phyloP scores from a whole-genome alignment of 2,888 invertebrate species.

The Leucania comma region DNA sequence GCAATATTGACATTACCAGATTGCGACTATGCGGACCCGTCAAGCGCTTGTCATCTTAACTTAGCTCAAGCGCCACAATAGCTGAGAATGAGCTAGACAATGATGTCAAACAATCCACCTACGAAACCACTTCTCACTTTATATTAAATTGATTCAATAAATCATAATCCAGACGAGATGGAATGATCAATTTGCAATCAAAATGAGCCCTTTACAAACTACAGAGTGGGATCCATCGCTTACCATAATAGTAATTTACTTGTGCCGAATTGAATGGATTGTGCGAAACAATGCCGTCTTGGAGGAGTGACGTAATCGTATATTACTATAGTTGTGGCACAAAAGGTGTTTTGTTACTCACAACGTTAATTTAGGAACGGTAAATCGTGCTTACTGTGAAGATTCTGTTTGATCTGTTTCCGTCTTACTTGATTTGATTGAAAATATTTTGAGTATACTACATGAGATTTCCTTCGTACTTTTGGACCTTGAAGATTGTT shows the following conservation, averaged over 20 bases:
- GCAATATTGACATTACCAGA: slow-evolving; percentile 1
- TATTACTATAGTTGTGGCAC: slow-evolving; percentile 55
- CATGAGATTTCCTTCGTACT: too few relatives aligned
- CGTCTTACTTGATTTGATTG: slow-evolving; percentile 19
- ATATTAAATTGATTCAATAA: slow-evolving; percentile 64
- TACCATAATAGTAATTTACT: slow-evolving; percentile 67
- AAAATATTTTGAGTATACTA: background rate
- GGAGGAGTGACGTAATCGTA: slow-evolving; percentile 59
- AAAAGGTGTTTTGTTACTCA: slow-evolving; percentile 57
- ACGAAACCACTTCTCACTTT: slow-evolving; percentile 54
- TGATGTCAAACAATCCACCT: slow-evolving; percentile 39
- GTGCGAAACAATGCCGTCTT: slow-evolving; percentile 57
- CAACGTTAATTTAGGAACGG: slow-evolving; percentile 63
- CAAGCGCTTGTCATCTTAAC: slow-evolving; percentile 44
- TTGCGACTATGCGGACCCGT: slow-evolving; percentile 6
- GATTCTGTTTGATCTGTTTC: slow-evolving; percentile 34
- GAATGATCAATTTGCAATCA: slow-evolving; percentile 84
- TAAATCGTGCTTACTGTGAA: slow-evolving; percentile 29
- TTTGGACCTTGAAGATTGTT: too few relatives aligned
- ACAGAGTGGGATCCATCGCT: slow-evolving; percentile 59
- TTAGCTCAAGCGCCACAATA: slow-evolving; percentile 18
- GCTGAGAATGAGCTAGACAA: slow-evolving; percentile 44
- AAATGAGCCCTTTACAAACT: slow-evolving; percentile 72
- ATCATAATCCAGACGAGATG: slow-evolving; percentile 62
- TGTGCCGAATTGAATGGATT: slow-evolving; percentile 65